Base-by-base conservation (phyloP, 2,888 invertebrate species). In the Cephalotes varians region DNA sequence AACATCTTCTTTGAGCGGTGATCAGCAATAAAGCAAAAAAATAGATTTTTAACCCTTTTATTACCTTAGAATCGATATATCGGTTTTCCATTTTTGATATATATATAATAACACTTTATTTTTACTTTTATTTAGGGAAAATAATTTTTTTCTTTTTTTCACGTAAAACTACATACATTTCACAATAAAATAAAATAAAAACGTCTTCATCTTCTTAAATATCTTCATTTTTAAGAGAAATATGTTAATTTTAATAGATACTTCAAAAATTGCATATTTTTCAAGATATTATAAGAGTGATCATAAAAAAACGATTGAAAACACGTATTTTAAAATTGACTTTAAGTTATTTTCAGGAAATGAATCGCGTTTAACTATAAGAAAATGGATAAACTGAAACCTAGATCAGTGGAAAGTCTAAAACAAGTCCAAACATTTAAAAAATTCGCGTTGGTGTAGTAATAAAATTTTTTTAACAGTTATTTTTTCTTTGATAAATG, bases 1-100 rank as follows among this genome's bases (percentile, higher is more conserved):
- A 79, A 71, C 87, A 88, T 92, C 89, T 90, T 91, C 82, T 85
- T 90, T 85, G 76, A 86, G 44, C 47, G 31, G 1, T 65, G 9
- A 18, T 31, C 25, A 12, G 83, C 81, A 82, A 80, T 83, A 65
- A 21, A 37, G 51, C 12, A n/a, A 21, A 79, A 37, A 40, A 18
- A 25, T 73, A 81, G 47, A 51, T 28, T 49, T 37, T 25, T 62
- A 31, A 56, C n/a, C n/a, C n/a, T n/a, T n/a, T n/a, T n/a, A n/a
- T n/a, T n/a, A n/a, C n/a, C n/a, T n/a, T n/a, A n/a, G n/a, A n/a
- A n/a, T n/a, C n/a, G n/a, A n/a, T n/a, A n/a, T n/a, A n/a, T n/a
- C n/a, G n/a, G n/a, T n/a, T n/a, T n/a, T n/a, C n/a, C n/a, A n/a
- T n/a, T n/a, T n/a, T n/a, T n/a, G n/a, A n/a, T n/a, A n/a, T n/a